These are phyloP conservation scores for Holothuria scabra DNA, from an alignment of 53 echinoderm and acorn worm species.

Conservation along the genomic window DNA sequence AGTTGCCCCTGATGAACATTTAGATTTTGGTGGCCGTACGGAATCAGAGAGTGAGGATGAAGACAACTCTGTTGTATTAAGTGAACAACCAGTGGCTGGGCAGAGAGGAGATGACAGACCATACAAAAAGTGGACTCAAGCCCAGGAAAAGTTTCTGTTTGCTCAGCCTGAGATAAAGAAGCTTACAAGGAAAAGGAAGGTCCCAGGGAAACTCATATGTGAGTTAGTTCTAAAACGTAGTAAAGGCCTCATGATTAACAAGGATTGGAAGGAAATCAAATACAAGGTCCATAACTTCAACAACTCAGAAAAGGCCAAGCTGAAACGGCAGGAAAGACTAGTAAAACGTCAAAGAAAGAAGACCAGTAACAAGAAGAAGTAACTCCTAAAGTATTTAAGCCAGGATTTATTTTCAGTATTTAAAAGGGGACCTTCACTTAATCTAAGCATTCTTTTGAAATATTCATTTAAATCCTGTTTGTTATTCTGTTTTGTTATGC, in stretches of 20 bases:
- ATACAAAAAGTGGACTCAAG: neutral
- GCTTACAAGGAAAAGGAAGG: neutral
- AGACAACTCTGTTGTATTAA: neutral
- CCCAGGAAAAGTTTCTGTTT: conserved; percentile 7
- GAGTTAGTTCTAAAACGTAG: neutral
- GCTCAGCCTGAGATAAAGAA: neutral
- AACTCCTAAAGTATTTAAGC: no score
- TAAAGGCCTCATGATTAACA: neutral
- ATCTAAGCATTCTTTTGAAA: no score
- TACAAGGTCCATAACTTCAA: neutral
- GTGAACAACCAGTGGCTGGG: neutral
- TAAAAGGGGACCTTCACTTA: no score
- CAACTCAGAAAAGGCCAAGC: neutral
- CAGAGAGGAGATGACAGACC: neutral
- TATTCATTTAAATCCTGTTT: no score
- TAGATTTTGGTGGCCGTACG: neutral
- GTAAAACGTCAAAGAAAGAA: neutral
- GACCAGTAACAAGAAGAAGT: no score
- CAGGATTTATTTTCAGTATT: no score
- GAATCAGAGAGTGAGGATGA: neutral
- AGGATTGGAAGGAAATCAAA: neutral
- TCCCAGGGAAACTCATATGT: neutral
- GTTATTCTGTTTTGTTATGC: no score
- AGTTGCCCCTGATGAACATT: neutral
- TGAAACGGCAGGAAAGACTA: neutral